Evolutionary conservation across 2,113 vertebrate species (phyloP), one percentile per base, ranked within the genome.

Genomic region (Siniperca knerii): DNA sequence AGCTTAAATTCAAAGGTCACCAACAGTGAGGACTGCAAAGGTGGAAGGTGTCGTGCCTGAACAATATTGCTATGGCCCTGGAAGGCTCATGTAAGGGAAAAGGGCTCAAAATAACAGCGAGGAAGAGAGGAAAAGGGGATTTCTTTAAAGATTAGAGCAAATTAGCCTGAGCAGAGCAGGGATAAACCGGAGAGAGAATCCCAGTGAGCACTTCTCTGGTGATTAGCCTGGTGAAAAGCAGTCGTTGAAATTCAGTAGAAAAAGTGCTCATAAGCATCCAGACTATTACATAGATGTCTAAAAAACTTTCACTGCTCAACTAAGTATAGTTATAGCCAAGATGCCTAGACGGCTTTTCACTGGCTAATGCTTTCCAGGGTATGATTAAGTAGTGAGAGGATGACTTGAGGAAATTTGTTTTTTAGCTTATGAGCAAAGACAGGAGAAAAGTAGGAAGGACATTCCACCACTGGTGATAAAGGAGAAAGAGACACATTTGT

Each of bases 61-160:
- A 71, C 50, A 57, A 33, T 62, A 58, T 37, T 69, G 25, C 48
- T 54, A 29, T 33, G 29, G 69, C 52, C 50, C 65, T 33, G 40
- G 15, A 61, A 80, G 66, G 79, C 73, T 77, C 48, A 21, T 48
- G 29, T 46, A 71, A 61, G 6, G 25, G 35, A 68, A 58, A 78
- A 48, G 2, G 40, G 83, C 77, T 79, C 44, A 64, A 85, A 87
- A 82, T 85, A 76, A 81, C 79, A 70, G 74, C 25, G 66, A 77
- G 58, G 61, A 86, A 48, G 64, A n/a, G 48, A 74, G 64, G 58
- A 65, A 64, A 78, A 84, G n/a, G 75, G 85, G 61, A 88, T 78
- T 85, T 90, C 60, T 88, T 84, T 35, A 75, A 86, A 88, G 83
- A 87, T 88, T 84, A 89, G 75, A 83, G 81, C 80, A 86, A 84